phyloP scores from a whole-genome alignment of 2,888 invertebrate genomes.

The Stenichneumon culpator region DNA sequence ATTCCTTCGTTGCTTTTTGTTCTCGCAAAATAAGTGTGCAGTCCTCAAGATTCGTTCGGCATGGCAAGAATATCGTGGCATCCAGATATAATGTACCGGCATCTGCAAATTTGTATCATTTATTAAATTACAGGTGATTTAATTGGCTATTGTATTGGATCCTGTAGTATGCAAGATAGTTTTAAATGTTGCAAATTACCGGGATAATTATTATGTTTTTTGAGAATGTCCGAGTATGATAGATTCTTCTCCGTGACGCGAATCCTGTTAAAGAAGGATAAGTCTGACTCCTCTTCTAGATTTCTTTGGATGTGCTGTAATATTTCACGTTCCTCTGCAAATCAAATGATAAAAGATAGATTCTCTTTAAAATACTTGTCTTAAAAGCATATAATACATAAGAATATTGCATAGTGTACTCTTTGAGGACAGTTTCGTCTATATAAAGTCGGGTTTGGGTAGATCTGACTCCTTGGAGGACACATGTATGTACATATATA shows the following conservation, averaged over 20 bases:
- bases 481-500: slow-evolving; percentile 1
- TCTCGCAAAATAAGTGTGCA: no score
- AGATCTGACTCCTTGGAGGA: background rate
- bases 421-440: slow-evolving; percentile 7
- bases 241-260: background rate
- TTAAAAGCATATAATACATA: background rate
- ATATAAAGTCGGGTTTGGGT: slow-evolving; percentile 1
- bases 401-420: slow-evolving; percentile 11
- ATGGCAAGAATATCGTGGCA: no score
- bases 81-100: no score
- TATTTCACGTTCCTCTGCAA: slow-evolving; percentile 16
- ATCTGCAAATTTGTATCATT: no score
- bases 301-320: background rate
- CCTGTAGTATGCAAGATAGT: no score
- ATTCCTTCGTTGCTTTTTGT: no score
- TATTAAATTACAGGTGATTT: no score
- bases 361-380: slow-evolving; percentile 3
- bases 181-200: no score
- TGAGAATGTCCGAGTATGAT: background rate
- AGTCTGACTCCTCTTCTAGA: slow-evolving; percentile 11
- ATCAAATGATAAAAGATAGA: background rate
- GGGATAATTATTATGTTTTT: no score
- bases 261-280: background rate
- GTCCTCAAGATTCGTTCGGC: no score
- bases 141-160: no score